These are phyloP conservation scores for Asobara japonica DNA, from an alignment of 1,140 invertebrate genomes.

Conservation along the genomic window DNA sequence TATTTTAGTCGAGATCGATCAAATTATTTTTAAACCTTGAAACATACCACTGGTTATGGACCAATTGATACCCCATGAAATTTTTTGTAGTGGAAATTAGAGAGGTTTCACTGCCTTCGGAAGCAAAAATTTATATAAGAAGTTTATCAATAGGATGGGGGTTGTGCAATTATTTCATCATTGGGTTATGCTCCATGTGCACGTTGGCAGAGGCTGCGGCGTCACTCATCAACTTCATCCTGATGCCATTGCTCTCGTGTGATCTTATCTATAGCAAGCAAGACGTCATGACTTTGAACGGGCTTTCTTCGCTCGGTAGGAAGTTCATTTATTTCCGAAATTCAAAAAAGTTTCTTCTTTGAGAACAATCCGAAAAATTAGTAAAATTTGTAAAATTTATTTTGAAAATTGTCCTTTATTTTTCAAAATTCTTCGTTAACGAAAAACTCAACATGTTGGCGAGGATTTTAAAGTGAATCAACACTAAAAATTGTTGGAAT, in stretches of 20 bases:
- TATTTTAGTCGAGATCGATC: no score
- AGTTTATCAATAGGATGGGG: slow-evolving; percentile 46
- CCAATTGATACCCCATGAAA: no score
- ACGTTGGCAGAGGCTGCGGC: slow-evolving; percentile 45
- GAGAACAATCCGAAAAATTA: neutral
- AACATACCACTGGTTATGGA: no score
- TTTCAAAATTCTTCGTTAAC: no score
- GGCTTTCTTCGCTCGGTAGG: slow-evolving; percentile 44
- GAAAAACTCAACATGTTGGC: no score
- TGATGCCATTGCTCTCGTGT: slow-evolving; percentile 44
- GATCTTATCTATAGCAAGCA: slow-evolving; percentile 40
- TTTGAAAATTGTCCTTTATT: neutral
- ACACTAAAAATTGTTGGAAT: no score
- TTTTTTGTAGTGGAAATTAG: no score
- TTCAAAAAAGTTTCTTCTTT: neutral
- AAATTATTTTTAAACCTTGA: no score
- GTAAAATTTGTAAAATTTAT: no score
- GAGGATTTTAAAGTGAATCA: no score
- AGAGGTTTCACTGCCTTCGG: neutral
- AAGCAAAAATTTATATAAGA: neutral
- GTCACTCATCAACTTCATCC: slow-evolving; percentile 37
- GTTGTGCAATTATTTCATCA: slow-evolving; percentile 43
- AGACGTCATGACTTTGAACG: slow-evolving; percentile 35
- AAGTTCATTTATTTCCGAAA: neutral
- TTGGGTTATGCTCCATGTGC: slow-evolving; percentile 44